These are phyloP conservation scores for Eolophus roseicapilla DNA, from an alignment of 2,113 vertebrate genomes.

Conservation along the genomic window DNA sequence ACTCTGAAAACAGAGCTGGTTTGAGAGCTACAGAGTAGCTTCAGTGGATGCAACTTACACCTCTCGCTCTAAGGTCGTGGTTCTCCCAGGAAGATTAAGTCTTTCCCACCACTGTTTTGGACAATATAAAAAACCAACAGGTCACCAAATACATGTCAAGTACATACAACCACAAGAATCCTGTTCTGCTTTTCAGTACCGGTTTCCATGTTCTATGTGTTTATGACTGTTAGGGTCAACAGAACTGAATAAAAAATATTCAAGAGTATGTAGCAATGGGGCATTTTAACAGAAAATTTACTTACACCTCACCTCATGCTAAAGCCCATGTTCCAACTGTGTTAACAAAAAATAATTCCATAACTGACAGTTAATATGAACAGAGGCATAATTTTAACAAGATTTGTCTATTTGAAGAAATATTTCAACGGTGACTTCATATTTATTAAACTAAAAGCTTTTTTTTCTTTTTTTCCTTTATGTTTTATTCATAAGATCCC, in stretches of 20 bases:
- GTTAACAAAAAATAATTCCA: conserved; percentile 19
- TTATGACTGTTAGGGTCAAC: background rate
- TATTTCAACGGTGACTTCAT: conserved; percentile 37
- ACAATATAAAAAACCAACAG: background rate
- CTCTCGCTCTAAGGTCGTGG: background rate
- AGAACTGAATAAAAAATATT: background rate
- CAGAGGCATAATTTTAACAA: conserved; percentile 10
- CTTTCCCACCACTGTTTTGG: background rate
- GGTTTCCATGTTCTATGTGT: background rate
- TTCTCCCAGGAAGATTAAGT: background rate
- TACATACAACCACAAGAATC: background rate
- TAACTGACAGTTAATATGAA: conserved; percentile 32
- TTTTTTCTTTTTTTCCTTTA: background rate
- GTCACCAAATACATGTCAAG: background rate
- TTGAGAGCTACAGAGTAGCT: background rate
- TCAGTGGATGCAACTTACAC: background rate
- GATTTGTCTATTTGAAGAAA: conserved; percentile 10
- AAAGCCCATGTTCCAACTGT: background rate
- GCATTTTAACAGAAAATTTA: background rate
- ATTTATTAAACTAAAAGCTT: conserved; percentile 19
- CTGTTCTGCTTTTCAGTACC: background rate
- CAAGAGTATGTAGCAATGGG: background rate
- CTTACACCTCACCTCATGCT: background rate
- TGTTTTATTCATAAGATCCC: conserved; percentile 59
- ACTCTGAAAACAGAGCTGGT: background rate